Conservation (phyloP, 2,888 invertebrate genomes). For the Clostera curtula region DNA sequence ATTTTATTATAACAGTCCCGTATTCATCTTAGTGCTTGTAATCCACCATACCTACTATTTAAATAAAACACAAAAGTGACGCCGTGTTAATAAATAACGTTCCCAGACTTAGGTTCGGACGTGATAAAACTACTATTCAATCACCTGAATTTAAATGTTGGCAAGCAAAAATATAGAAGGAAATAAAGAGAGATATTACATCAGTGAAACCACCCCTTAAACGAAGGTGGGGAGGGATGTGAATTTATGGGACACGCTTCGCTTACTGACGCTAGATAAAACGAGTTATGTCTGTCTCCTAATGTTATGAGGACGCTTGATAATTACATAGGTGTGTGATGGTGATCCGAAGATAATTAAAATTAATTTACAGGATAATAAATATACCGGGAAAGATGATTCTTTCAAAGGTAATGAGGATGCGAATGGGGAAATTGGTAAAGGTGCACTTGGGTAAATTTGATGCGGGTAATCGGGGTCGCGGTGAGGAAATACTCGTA, state of each 20-base stretch:
- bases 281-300: slow-evolving; percentile 12
- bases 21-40: too few relatives aligned
- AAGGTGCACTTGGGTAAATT: too few relatives aligned
- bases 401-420: too few relatives aligned
- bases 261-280: slow-evolving; percentile 15
- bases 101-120: too few relatives aligned
- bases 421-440: too few relatives aligned
- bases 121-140: not conserved
- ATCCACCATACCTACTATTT: too few relatives aligned
- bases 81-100: too few relatives aligned
- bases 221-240: slow-evolving; percentile 4
- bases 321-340: slow-evolving; percentile 14
- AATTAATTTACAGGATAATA: slow-evolving; percentile 2
- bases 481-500: too few relatives aligned
- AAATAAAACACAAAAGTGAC: too few relatives aligned
- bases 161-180: not conserved
- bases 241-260: slow-evolving; percentile 17
- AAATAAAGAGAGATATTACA: slow-evolving; percentile 1
- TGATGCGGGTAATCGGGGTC: too few relatives aligned
- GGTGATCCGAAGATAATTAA: slow-evolving; percentile 10
- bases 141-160: not conserved
- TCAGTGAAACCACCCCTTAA: slow-evolving; percentile 6
- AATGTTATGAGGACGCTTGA: slow-evolving; percentile 16
- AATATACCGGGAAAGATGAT: too few relatives aligned
- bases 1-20: too few relatives aligned